Percentiles rank a stretch among this genome's conserved stretches.
These are phyloP conservation scores for Drosophila yooni DNA, from an alignment of 2,888 invertebrate species.

Conservation along the genomic window DNA sequence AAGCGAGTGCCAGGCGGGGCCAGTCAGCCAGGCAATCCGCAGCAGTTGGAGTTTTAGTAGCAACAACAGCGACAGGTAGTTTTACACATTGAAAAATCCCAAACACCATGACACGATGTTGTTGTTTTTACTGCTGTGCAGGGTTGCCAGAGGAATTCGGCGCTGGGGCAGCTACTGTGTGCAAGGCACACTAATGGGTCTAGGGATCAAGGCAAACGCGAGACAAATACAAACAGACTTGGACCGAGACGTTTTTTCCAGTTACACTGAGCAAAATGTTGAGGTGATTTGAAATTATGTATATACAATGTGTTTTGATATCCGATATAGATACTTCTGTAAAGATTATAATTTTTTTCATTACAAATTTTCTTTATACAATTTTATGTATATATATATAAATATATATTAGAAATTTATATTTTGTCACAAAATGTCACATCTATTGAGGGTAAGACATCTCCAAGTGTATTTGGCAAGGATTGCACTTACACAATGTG, in stretches of 20 bases:
- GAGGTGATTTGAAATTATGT: background rate
- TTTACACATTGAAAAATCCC: constrained; percentile 80
- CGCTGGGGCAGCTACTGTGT: constrained; percentile 40
- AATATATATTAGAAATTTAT: background rate
- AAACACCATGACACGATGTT: constrained; percentile 72
- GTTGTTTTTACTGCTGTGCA: constrained; percentile 25
- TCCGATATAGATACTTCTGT: background rate
- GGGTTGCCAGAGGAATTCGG: constrained; percentile 45
- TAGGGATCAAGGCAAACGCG: constrained; percentile 76
- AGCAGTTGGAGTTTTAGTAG: constrained; percentile 60
- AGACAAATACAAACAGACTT: constrained; percentile 77
- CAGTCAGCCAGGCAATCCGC: constrained; percentile 34
- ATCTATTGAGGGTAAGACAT: background rate
- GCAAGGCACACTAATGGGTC: constrained; percentile 74
- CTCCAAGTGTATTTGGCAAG: constrained; percentile 38
- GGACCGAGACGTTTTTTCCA: constrained; percentile 41
- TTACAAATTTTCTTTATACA: background rate
- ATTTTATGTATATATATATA: too few relatives aligned
- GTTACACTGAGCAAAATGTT: constrained; percentile 38
- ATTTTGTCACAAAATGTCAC: background rate
- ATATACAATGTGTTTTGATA: background rate
- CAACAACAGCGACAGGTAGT: constrained; percentile 76
- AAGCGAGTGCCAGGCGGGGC: constrained; percentile 54
- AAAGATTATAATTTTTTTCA: background rate
- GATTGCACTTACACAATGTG: constrained; percentile 44